phyloP scores from a whole-genome alignment of 2,888 invertebrate species.

The Sesia bembeciformis region DNA sequence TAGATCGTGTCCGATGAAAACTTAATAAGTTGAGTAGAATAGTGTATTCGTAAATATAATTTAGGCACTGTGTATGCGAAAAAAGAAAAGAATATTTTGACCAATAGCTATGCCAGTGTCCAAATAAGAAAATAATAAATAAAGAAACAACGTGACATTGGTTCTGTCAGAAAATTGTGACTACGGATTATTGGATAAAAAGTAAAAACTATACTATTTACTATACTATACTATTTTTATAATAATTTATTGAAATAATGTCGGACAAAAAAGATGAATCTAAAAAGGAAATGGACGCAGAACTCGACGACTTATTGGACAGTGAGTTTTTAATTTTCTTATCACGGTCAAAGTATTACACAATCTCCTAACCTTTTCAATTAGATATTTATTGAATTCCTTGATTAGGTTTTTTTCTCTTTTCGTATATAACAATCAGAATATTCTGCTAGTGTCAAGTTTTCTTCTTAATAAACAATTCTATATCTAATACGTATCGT shows the following conservation, averaged over 20 bases:
- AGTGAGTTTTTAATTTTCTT: conserved; percentile 66
- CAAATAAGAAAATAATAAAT: too few relatives aligned
- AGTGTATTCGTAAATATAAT: not conserved
- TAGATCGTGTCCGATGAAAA: too few relatives aligned
- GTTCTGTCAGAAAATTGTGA: too few relatives aligned
- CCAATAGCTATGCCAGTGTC: too few relatives aligned
- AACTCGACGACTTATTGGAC: conserved; percentile 82
- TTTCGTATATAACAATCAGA: too few relatives aligned
- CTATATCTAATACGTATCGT: too few relatives aligned
- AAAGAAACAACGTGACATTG: too few relatives aligned
- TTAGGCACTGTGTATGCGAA: not conserved
- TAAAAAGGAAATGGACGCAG: conserved; percentile 73
- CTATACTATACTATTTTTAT: conserved; percentile 1
- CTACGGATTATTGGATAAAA: not conserved
- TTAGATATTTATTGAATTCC: not conserved
- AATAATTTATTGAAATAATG: conserved; percentile 27
- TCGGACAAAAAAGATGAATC: conserved; percentile 53
- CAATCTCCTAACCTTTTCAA: conserved; percentile 39
- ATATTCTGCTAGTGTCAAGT: too few relatives aligned
- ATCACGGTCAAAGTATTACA: conserved; percentile 24
- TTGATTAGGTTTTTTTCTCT: too few relatives aligned
- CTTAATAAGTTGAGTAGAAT: too few relatives aligned
- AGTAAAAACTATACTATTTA: not conserved
- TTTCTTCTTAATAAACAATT: too few relatives aligned
- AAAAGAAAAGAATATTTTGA: conserved; percentile 10